A percentile compares a stretch with the other conserved stretches of the same genome.
These are phyloP conservation scores for Tinamus guttatus DNA, from an alignment of 2,113 vertebrate genomes.

Conservation along the genomic window DNA sequence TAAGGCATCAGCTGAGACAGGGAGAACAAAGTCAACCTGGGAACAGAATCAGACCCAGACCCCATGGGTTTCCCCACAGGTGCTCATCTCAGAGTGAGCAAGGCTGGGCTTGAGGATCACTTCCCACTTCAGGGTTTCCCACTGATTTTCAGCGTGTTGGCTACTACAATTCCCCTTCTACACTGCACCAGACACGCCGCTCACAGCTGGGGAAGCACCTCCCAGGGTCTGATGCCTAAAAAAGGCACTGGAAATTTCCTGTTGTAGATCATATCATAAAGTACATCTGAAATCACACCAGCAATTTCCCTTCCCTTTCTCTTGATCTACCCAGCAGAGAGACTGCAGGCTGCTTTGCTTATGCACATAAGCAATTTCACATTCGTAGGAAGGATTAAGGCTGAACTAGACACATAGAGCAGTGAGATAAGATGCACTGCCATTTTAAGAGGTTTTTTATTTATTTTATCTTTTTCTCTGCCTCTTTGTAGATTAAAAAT, in stretches of 20 bases:
- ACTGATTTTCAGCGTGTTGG: neutral
- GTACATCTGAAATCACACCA: neutral
- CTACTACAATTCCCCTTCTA: neutral
- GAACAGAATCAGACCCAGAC: neutral
- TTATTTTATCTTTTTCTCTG: too few relatives aligned
- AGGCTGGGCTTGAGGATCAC: neutral
- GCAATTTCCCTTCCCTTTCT: neutral
- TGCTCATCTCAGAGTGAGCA: neutral
- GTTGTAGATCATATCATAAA: neutral
- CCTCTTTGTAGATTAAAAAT: neutral
- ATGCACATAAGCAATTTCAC: neutral
- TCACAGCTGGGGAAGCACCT: neutral
- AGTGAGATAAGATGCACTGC: neutral
- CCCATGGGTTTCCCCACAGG: accelerated
- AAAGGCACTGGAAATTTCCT: neutral
- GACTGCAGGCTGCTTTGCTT: neutral
- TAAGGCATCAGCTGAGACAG: neutral
- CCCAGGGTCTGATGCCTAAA: neutral
- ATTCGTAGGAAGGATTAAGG: neutral
- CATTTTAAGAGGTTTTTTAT: neutral
- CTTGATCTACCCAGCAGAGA: neutral
- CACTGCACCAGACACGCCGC: neutral
- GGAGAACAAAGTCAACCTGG: neutral
- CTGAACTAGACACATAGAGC: neutral
- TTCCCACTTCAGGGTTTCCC: neutral